Conservation (phyloP, 2,113 vertebrate genomes). For the Bambusicola thoracicus region DNA sequence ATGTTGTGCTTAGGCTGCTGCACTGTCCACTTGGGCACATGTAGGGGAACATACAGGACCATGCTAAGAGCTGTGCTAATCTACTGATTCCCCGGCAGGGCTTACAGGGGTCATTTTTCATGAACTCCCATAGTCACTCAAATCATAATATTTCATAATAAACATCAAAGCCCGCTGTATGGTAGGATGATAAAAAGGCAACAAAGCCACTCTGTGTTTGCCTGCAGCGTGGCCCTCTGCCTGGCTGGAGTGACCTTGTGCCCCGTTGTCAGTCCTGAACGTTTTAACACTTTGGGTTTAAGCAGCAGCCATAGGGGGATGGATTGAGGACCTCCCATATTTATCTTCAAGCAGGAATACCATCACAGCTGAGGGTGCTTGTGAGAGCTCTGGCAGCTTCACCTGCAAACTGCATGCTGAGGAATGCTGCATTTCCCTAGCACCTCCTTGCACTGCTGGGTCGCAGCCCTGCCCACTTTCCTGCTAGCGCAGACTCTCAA, state of each 20-base stretch:
- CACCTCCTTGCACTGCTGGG: neutral
- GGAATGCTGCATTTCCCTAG: neutral
- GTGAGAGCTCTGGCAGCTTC: neutral
- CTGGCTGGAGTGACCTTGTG: neutral
- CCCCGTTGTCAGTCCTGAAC: neutral
- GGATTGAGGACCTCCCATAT: neutral
- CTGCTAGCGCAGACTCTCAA: neutral
- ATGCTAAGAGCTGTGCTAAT: constrained; percentile 58
- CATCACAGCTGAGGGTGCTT: neutral
- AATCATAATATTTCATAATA: constrained; percentile 72
- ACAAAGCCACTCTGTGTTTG: neutral
- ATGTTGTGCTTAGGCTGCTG: constrained; percentile 48
- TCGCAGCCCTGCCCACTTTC: neutral
- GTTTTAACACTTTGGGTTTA: neutral
- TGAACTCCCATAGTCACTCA: constrained; percentile 61
- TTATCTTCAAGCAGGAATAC: neutral
- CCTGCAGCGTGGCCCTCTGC: neutral
- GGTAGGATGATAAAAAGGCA: constrained; percentile 39
- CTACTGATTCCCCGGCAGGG: constrained; percentile 41
- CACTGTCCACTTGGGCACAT: constrained; percentile 63
- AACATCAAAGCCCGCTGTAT: constrained; percentile 41
- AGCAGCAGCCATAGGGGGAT: fast-evolving
- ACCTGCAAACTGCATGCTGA: neutral
- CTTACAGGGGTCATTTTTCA: constrained; percentile 70
- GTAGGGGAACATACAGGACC: neutral